Evolutionary conservation across 2,888 invertebrate genomes (phyloP).

Genomic region (Bembecia ichneumoniformis): DNA sequence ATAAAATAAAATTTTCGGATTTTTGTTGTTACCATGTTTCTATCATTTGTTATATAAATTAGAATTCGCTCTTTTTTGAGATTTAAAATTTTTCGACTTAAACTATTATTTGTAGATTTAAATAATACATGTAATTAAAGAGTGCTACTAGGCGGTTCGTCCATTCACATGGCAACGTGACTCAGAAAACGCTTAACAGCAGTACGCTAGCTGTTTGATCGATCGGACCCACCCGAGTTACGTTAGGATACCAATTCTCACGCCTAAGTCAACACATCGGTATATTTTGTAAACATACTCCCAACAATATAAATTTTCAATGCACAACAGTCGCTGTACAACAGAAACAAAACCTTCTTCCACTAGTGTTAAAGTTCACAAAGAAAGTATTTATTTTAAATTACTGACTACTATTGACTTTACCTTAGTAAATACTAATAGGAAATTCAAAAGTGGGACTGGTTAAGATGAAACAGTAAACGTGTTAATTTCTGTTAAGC

Average conservation of each 20-base stretch:
- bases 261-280: constrained; percentile 62
- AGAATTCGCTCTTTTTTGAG: too few relatives aligned
- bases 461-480: constrained; percentile 67
- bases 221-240: constrained; percentile 62
- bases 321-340: constrained; percentile 27
- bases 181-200: constrained; percentile 37
- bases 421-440: constrained; percentile 69
- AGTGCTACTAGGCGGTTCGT: background rate
- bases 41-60: too few relatives aligned
- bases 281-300: constrained; percentile 60
- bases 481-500: constrained; percentile 45
- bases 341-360: constrained; percentile 18
- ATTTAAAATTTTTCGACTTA: too few relatives aligned
- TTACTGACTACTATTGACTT: constrained; percentile 57
- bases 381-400: constrained; percentile 23
- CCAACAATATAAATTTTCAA: constrained; percentile 28
- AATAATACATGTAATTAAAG: background rate
- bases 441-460: constrained; percentile 67
- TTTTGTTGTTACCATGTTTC: too few relatives aligned
- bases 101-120: too few relatives aligned
- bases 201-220: constrained; percentile 49
- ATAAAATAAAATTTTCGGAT: too few relatives aligned
- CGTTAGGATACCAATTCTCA: constrained; percentile 66
- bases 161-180: constrained; percentile 4
- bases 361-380: constrained; percentile 15